Evolutionary conservation across 2,888 invertebrate species (phyloP).

Genomic region (Rhagium mordax): DNA sequence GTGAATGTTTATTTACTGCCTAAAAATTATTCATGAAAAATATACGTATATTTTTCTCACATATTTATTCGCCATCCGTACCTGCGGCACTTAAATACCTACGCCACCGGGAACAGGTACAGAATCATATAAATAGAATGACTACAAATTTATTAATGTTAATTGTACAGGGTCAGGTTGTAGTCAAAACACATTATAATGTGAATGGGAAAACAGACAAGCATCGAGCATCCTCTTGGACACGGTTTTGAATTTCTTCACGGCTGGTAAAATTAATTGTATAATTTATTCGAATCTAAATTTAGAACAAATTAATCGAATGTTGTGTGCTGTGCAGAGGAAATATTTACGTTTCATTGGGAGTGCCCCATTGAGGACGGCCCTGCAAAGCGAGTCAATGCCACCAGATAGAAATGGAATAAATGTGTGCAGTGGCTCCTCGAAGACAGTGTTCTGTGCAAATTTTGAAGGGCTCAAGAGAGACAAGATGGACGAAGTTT

Average conservation of each 20-base stretch:
- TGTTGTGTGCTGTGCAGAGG: neutral
- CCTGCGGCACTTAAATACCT: neutral
- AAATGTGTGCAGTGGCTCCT: neutral
- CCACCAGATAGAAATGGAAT: too few relatives aligned
- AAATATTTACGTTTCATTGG: neutral
- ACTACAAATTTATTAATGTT: slow-evolving; percentile 19
- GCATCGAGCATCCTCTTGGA: neutral
- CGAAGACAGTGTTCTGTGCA: too few relatives aligned
- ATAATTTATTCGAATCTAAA: neutral
- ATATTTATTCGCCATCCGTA: neutral
- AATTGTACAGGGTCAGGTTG: slow-evolving; percentile 20
- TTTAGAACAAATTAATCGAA: neutral
- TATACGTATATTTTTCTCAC: neutral
- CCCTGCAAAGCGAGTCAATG: neutral
- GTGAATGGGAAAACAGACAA: neutral
- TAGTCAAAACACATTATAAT: slow-evolving; percentile 15
- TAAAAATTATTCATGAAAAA: too few relatives aligned
- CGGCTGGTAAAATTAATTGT: neutral
- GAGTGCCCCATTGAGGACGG: neutral
- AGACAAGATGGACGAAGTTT: too few relatives aligned
- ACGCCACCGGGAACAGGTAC: slow-evolving; percentile 8
- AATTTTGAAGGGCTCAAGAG: too few relatives aligned
- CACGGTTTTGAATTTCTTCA: slow-evolving; percentile 17
- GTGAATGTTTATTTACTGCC: too few relatives aligned
- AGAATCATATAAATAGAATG: slow-evolving; percentile 18